Conservation (phyloP, 2,113 vertebrate species). For the Oncorhynchus clarkii region DNA sequence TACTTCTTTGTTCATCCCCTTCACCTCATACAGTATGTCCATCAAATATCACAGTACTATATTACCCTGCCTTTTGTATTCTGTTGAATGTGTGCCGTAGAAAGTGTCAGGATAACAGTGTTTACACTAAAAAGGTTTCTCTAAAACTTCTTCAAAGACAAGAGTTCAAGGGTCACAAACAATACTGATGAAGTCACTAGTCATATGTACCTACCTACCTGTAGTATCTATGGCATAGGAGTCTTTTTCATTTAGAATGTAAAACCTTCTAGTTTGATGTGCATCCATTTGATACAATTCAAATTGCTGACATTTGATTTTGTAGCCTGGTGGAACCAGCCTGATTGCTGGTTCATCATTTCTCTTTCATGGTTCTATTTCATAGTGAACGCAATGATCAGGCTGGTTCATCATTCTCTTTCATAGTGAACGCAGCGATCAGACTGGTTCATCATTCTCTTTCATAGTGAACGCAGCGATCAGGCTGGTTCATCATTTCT, state of each 20-base stretch:
- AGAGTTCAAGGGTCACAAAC: conserved; percentile 34
- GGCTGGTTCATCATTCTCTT: no score
- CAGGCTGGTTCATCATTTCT: no score
- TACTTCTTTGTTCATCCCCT: conserved; percentile 49
- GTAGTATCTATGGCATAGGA: background rate
- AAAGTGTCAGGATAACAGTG: conserved; percentile 22
- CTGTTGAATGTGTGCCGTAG: conserved; percentile 37
- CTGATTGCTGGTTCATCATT: no score
- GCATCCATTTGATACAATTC: conserved; percentile 51
- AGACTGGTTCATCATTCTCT: no score
- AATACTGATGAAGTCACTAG: background rate
- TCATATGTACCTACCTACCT: background rate
- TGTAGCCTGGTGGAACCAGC: background rate
- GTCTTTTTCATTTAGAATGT: background rate
- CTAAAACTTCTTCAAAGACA: conserved; percentile 27
- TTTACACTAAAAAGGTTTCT: conserved; percentile 20
- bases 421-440: no score
- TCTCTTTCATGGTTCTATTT: no score
- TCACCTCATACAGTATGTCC: conserved; percentile 33
- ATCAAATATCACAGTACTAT: conserved; percentile 22
- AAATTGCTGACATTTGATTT: conserved; percentile 10
- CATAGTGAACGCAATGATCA: no score
- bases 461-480: no score
- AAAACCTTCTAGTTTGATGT: conserved; percentile 17
- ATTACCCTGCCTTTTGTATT: conserved; percentile 33